Evolutionary conservation across 1,140 invertebrate species (phyloP).

Genomic region (Zaprionus nigranus): DNA sequence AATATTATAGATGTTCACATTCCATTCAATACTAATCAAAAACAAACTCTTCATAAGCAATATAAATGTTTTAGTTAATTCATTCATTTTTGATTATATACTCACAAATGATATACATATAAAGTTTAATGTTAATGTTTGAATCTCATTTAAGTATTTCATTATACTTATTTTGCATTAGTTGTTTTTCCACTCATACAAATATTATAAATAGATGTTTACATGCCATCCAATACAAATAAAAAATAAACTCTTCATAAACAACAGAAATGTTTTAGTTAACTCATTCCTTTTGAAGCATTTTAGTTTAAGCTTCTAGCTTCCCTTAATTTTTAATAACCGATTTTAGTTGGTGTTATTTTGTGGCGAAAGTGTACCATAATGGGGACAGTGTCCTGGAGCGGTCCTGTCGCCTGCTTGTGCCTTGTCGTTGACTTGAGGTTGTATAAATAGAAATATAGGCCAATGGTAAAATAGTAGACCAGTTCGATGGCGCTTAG

Average conservation of each 20-base stretch:
- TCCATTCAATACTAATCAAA: too few species aligned
- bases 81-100: not conserved
- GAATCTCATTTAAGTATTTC: not conserved
- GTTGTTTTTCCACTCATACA: not conserved
- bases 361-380: slow-evolving; percentile 52
- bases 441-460: slow-evolving; percentile 57
- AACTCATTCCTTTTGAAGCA: not conserved
- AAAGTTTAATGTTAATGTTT: not conserved
- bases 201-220: not conserved
- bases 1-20: not conserved
- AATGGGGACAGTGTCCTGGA: not conserved
- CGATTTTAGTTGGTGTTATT: slow-evolving; percentile 58
- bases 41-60: not conserved
- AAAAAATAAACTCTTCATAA: not conserved
- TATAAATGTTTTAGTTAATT: not conserved
- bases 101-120: not conserved
- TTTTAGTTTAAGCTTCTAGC: not conserved
- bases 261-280: not conserved
- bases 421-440: not conserved
- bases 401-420: not conserved
- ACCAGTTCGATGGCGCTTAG: slow-evolving; percentile 81
- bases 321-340: slow-evolving; percentile 18
- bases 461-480: slow-evolving; percentile 82
- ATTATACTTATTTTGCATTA: not conserved
- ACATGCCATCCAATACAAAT: too few species aligned